Evolutionary conservation across 2,888 invertebrate genomes (phyloP).

Genomic region (Microctonus aethiopoides): DNA sequence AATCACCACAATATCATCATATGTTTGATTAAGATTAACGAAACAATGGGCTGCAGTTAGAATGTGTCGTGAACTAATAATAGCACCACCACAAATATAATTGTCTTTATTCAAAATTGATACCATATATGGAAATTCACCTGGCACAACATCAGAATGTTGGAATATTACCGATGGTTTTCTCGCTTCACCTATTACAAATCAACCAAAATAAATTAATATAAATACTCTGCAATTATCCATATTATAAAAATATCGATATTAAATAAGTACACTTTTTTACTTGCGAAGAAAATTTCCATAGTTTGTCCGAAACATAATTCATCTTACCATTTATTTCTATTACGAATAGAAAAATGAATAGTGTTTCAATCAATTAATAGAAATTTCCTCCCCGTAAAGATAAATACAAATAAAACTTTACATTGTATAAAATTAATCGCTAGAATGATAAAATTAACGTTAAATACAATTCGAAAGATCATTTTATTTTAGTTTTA

Average conservation of each 20-base stretch:
- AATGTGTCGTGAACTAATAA: conserved; percentile 46
- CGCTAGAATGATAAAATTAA: not conserved
- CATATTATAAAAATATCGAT: not conserved
- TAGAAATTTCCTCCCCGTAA: no score
- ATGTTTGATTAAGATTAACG: conserved; percentile 25
- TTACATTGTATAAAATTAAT: not conserved
- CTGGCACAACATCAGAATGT: conserved; percentile 36
- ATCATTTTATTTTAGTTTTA: not conserved
- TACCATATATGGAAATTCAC: conserved; percentile 47
- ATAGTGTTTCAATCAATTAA: no score
- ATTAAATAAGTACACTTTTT: no score
- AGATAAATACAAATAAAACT: no score
- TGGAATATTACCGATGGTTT: conserved; percentile 33
- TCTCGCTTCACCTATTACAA: not conserved
- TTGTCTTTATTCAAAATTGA: conserved; percentile 35
- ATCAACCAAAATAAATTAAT: not conserved
- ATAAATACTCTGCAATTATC: not conserved
- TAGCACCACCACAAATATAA: conserved; percentile 48
- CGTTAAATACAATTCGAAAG: not conserved
- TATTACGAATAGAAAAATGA: not conserved
- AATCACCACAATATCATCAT: conserved; percentile 34
- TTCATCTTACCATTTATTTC: no score
- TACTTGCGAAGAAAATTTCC: no score
- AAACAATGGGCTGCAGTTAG: conserved; percentile 53
- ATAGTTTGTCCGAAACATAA: no score